These are phyloP conservation scores for Papio anubis DNA, from an alignment of 2,113 vertebrate genomes.

Conservation along the genomic window DNA sequence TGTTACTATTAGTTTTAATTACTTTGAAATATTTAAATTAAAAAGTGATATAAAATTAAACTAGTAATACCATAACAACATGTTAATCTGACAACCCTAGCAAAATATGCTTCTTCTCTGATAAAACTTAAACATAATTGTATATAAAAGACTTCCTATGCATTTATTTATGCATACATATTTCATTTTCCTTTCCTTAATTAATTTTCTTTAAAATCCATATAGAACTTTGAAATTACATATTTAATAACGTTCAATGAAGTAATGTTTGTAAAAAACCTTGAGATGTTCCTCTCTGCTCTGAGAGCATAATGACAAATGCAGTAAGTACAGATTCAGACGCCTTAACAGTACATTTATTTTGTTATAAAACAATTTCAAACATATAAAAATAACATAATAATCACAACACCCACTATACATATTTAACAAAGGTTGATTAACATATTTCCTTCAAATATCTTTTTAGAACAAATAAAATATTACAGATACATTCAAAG, in stretches of 20 bases:
- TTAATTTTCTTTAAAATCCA: neutral
- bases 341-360: neutral
- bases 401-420: neutral
- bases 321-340: neutral
- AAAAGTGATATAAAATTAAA: neutral
- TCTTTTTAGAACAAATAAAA: neutral
- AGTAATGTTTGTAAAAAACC: neutral
- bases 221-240: neutral
- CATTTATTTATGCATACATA: neutral
- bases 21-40: slow-evolving; percentile 24
- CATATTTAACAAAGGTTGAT: neutral
- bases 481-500: neutral
- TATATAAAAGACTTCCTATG: neutral
- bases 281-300: neutral
- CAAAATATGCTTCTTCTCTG: neutral
- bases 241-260: neutral
- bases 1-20: neutral
- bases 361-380: neutral
- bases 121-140: neutral
- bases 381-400: neutral
- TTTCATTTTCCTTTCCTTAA: neutral
- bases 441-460: neutral
- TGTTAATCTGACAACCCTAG: neutral
- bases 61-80: neutral
- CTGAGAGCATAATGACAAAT: neutral